Evolutionary conservation across 2,113 vertebrate genomes (phyloP).

Genomic region (Nothoprocta perdicaria): DNA sequence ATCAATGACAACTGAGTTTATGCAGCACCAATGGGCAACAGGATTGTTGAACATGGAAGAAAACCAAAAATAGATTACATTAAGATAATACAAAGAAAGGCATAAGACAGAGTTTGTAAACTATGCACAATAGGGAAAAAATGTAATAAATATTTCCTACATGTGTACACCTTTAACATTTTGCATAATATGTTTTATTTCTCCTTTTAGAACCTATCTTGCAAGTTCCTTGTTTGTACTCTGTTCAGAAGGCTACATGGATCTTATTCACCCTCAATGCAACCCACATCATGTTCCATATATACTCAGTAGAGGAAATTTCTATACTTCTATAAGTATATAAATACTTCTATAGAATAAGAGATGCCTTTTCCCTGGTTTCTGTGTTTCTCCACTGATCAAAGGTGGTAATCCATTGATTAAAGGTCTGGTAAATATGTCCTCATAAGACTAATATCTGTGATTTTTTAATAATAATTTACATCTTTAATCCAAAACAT

Average conservation of each 20-base stretch:
- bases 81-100: not conserved
- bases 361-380: not conserved
- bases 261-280: not conserved
- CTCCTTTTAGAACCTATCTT: not conserved
- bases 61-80: not conserved
- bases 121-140: not conserved
- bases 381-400: not conserved
- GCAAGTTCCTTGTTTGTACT: not conserved
- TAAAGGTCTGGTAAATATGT: not conserved
- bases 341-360: not conserved
- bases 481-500: not conserved
- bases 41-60: not conserved
- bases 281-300: not conserved
- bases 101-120: not conserved
- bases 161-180: fast-evolving
- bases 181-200: not conserved
- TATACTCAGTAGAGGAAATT: not conserved
- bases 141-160: not conserved
- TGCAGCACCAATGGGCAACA: fast-evolving
- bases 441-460: not conserved
- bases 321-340: too few relatives aligned
- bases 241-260: not conserved
- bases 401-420: not conserved
- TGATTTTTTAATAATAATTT: not conserved
- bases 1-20: not conserved